Conservation (phyloP, 2,888 invertebrate species). For the Melangyna quadrimaculata region DNA sequence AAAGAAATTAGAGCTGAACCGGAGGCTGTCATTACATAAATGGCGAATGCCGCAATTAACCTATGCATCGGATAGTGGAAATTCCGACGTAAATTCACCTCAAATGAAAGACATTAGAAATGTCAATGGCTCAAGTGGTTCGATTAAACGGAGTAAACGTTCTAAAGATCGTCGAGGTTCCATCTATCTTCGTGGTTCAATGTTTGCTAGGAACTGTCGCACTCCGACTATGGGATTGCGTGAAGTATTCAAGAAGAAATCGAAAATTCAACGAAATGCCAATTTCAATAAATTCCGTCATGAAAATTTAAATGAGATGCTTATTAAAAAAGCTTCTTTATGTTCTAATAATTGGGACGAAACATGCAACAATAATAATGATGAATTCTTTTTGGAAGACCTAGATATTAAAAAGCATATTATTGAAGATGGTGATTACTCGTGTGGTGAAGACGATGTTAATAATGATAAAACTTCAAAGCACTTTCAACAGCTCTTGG, state of each 20-base stretch:
- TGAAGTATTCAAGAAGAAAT: constrained; percentile 72
- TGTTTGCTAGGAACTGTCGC: constrained; percentile 73
- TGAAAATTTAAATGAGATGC: constrained; percentile 43
- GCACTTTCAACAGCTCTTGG: constrained; percentile 76
- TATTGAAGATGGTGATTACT: not conserved
- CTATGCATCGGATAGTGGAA: constrained; percentile 27
- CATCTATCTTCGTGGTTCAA: constrained; percentile 74
- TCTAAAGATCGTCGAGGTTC: constrained; percentile 69
- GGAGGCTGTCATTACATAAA: constrained; percentile 22
- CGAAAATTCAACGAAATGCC: constrained; percentile 73
- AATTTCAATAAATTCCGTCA: constrained; percentile 73
- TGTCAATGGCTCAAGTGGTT: not conserved
- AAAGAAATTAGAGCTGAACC: constrained; percentile 31
- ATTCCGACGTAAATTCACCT: constrained; percentile 64
- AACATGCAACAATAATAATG: not conserved
- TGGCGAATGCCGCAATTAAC: not conserved
- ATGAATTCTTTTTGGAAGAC: not conserved
- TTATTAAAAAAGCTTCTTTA: constrained; percentile 46
- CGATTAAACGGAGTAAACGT: constrained; percentile 5
- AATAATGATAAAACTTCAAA: constrained; percentile 9
- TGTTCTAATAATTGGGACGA: not conserved
- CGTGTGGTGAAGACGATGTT: not conserved
- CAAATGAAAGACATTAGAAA: not conserved
- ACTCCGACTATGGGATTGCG: constrained; percentile 68
- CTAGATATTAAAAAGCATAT: not conserved